Evolutionary conservation across 2,113 vertebrate species (phyloP), one percentile per base, ranked within the genome.

Genomic region (Chamaea fasciata): DNA sequence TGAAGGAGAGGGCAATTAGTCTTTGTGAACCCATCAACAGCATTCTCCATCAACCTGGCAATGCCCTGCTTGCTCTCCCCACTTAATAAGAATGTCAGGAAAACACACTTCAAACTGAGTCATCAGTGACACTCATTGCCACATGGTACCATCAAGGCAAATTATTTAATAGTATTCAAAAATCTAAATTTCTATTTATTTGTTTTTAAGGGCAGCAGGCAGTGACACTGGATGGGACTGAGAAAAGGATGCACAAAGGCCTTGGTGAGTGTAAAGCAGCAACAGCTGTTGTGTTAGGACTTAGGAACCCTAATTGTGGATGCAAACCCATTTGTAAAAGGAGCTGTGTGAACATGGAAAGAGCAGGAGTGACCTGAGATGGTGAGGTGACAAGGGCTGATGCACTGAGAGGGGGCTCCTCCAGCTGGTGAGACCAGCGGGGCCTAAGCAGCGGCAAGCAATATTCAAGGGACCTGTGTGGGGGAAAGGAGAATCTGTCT

Each of bases 21-120:
- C 75, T 94, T 91, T 92, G 76, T 88, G 92, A 93, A 76, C 69
- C 86, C 69, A 91, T 87, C 86, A 94, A 78, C 88, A 89, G 39
- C 92, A 84, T 92, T 94, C 83, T 89, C 42, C 76, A 57, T 69
- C 89, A 6, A 87, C 68, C 76, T 92, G 92, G 73, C 88, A 88
- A 27, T 35, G 76, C 78, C 82, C 76, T 75, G 44, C 41, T 82
- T 71, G 30, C 47, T 87, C 62, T 92, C 21, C 15, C 31, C 28
- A 7, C 57, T 90, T 87, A 92, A 76, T 50, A 87, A 89, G 31
- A 78, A 75, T 62, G 69, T 73, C 73, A 95, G 80, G 41, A 95
- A 93, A 94, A 84, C 44, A 78, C 69, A 69, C 73, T 90, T 91
- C 59, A 76, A 87, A 73, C 80, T 42, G 86, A 94, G 46, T 92